Evolutionary conservation across 2,113 vertebrate species (phyloP).

Genomic region (Halcyon malimbica): DNA sequence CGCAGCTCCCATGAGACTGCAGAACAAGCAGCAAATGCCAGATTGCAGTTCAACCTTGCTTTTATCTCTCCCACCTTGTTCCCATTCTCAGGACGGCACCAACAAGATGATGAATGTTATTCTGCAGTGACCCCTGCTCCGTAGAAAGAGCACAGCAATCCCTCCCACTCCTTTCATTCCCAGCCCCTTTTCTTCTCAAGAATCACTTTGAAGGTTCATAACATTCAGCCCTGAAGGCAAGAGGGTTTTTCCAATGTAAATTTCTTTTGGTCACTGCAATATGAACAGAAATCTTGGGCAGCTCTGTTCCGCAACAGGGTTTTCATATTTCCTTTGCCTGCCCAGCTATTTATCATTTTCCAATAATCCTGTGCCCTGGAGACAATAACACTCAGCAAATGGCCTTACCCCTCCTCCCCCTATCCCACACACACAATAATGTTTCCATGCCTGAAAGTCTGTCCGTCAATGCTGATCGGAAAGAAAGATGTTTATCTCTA

Average conservation of each 20-base stretch:
- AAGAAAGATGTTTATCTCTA: constrained; percentile 64
- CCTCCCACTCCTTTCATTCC: constrained; percentile 47
- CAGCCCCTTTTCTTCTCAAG: constrained; percentile 50
- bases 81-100: constrained; percentile 18
- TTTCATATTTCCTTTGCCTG: constrained; percentile 74
- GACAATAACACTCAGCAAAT: constrained; percentile 75
- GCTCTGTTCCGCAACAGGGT: constrained; percentile 60
- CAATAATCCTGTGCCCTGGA: constrained; percentile 83
- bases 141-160: neutral
- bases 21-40: constrained; percentile 17
- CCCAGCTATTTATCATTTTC: constrained; percentile 84
- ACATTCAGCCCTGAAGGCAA: constrained; percentile 65
- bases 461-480: constrained; percentile 35
- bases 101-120: constrained; percentile 62
- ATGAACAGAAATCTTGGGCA: constrained; percentile 56
- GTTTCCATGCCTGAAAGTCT: constrained; percentile 54
- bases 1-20: neutral
- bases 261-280: constrained; percentile 66
- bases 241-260: constrained; percentile 72
- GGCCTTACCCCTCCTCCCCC: constrained; percentile 27
- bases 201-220: constrained; percentile 63
- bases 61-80: constrained; percentile 64
- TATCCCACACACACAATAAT: constrained; percentile 23
- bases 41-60: constrained; percentile 5
- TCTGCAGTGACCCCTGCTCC: constrained; percentile 38